Percentiles rank a stretch among this genome's conserved stretches.
These are phyloP conservation scores for Penelope pileata DNA, from an alignment of 2,113 vertebrate species.

Conservation along the genomic window DNA sequence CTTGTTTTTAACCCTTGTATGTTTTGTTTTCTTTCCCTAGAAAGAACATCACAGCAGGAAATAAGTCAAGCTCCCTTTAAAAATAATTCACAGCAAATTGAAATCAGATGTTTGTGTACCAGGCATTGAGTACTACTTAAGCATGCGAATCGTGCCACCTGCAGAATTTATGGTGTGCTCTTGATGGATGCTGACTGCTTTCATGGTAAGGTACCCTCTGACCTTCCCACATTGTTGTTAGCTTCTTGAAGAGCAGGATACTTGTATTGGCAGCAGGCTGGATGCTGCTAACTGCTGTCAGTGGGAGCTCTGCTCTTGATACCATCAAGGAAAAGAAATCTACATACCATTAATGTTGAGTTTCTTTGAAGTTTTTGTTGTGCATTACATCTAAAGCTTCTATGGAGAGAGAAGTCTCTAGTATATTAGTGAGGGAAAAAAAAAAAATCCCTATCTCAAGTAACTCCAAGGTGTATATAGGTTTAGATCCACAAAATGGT, in stretches of 20 bases:
- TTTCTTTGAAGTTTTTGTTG: neutral
- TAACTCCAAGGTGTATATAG: accelerated
- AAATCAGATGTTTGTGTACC: neutral
- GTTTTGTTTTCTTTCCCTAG: neutral
- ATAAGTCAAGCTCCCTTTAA: neutral
- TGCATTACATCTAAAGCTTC: neutral
- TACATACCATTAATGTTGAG: neutral
- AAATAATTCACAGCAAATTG: neutral
- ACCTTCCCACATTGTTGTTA: neutral
- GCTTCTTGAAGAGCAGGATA: neutral
- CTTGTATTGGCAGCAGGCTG: neutral
- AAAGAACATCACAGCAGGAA: neutral
- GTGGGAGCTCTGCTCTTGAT: neutral
- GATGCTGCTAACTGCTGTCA: neutral
- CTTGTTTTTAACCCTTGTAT: constrained; percentile 45
- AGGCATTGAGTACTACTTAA: neutral
- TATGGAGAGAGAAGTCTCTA: neutral
- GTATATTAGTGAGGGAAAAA: neutral
- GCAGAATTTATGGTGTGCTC: neutral
- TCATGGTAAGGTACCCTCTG: neutral
- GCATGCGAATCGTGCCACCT: neutral
- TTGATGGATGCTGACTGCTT: neutral
- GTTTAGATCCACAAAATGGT: neutral
- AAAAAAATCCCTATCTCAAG: neutral
- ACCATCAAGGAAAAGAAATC: neutral